Evolutionary conservation across 2,797 vertebrate genomes (phyloP).

Genomic region (Sebastes elongatus): DNA sequence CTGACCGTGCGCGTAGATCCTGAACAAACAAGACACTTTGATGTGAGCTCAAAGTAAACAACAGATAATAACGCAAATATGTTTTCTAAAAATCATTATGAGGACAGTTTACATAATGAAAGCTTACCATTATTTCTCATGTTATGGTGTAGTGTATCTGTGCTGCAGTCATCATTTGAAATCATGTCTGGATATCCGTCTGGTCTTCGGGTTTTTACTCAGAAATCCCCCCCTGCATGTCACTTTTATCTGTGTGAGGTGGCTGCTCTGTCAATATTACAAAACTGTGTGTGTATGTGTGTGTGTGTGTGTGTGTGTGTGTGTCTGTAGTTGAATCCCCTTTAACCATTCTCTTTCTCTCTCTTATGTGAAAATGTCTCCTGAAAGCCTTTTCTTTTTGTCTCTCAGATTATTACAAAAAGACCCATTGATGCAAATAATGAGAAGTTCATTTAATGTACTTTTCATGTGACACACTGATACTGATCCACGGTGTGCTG

Average conservation of each 20-base stretch:
- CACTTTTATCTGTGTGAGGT: neutral
- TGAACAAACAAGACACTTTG: constrained; percentile 38
- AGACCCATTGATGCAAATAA: neutral
- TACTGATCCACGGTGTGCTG: neutral
- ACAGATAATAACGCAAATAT: neutral
- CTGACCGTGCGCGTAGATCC: constrained; percentile 28
- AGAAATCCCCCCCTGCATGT: neutral
- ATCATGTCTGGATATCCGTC: constrained; percentile 26
- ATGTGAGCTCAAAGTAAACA: neutral
- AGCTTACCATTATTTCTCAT: constrained; percentile 7
- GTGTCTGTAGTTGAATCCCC: neutral
- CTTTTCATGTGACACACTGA: neutral
- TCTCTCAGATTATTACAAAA: neutral
- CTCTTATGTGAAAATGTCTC: neutral
- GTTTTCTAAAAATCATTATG: neutral
- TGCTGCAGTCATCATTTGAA: neutral
- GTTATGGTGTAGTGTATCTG: neutral
- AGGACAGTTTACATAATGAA: neutral
- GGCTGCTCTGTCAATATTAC: constrained; percentile 54
- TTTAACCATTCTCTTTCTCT: neutral
- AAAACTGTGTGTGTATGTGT: neutral
- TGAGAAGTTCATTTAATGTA: neutral
- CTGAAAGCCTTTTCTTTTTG: neutral
- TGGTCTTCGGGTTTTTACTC: neutral
- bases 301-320: neutral